Conservation (phyloP, 2,113 vertebrate species). For the Mobula birostris region DNA sequence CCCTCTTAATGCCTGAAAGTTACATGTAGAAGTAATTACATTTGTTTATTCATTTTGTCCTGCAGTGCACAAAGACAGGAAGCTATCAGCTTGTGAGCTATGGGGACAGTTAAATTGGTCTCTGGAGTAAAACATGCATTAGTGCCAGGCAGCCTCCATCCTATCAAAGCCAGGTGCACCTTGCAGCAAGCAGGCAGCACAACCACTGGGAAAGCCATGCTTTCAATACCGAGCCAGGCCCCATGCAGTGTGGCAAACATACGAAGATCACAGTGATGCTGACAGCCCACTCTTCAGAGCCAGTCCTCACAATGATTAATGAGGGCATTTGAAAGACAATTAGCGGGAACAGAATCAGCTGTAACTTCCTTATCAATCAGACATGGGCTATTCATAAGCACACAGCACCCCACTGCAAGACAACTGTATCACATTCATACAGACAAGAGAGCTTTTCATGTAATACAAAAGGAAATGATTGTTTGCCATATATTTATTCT, state of each 20-base stretch:
- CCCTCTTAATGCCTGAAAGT: conserved; percentile 42
- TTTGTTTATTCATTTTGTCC: conserved; percentile 89
- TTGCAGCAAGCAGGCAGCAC: conserved; percentile 67
- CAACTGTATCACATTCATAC: conserved; percentile 53
- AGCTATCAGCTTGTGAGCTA: conserved; percentile 90
- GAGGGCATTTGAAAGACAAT: conserved; percentile 98
- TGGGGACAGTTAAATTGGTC: conserved; percentile 75
- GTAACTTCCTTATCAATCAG: conserved; percentile 89
- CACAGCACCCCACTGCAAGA: conserved; percentile 55
- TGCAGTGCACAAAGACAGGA: conserved; percentile 80
- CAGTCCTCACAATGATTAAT: conserved; percentile 80
- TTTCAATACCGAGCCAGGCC: conserved; percentile 57
- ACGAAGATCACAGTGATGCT: conserved; percentile 57
- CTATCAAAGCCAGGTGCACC: conserved; percentile 74
- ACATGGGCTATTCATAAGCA: conserved; percentile 67
- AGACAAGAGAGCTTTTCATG: conserved; percentile 43
- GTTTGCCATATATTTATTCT: conserved; percentile 20
- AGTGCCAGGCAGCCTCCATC: conserved; percentile 52
- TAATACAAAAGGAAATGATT: conserved; percentile 38
- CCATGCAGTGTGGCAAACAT: conserved; percentile 75
- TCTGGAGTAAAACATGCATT: conserved; percentile 59
- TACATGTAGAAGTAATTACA: conserved; percentile 79
- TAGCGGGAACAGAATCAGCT: conserved; percentile 87
- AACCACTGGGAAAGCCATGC: conserved; percentile 65
- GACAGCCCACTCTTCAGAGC: conserved; percentile 72